Base-by-base conservation (phyloP, 1,140 invertebrate species). In the Drosophila santomea region DNA sequence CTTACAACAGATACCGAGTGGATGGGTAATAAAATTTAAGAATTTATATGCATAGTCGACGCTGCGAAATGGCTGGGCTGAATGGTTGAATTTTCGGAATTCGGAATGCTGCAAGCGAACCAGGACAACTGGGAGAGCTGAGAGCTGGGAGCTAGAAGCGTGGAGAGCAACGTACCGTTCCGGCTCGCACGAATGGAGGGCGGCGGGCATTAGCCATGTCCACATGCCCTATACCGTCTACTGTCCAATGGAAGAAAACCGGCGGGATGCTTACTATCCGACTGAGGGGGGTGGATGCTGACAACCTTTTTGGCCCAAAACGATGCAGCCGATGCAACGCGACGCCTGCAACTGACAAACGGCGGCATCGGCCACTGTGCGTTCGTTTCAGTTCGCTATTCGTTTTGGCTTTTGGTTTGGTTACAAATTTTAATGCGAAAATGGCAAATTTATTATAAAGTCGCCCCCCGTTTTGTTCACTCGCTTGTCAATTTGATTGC, bases 381-480 rank as follows among this genome's bases (percentile, higher is more conserved):
- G 61, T 47, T 43, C 45, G 62, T 58, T 66, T 57, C 44, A 57
- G 61, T 74, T 80, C 14, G 38, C 11, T 39, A 14, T 39, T 39
- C 11, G 38, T 39, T 39, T 39, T 39, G 12, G 38, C 14, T 39
- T 38, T 38, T 74, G 74, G 68, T 76, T 82, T 68, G 79, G 66
- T 88, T 88, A 88, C 83, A 88, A 88, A 88, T 88, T 89, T 89
- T 89, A 89, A 89, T 89, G 85, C 84, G 80, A 89, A 89, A 89
- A 89, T 89, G 84, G 84, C 84, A 89, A 89, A 86, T 86, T 86
- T 86, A 86, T 86, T 69, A 86, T 73, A 88, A 86, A 84, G 76
- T 83, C 75, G 79, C 63, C 52, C 60, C 67, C 66, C 71, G 66
- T 77, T 88, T 79, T 83, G 83, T 82, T 89, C 83, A 79, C 66